These are phyloP conservation scores for Drosophila nasuta DNA, from an alignment of 1,140 invertebrate genomes.

Conservation along the genomic window DNA sequence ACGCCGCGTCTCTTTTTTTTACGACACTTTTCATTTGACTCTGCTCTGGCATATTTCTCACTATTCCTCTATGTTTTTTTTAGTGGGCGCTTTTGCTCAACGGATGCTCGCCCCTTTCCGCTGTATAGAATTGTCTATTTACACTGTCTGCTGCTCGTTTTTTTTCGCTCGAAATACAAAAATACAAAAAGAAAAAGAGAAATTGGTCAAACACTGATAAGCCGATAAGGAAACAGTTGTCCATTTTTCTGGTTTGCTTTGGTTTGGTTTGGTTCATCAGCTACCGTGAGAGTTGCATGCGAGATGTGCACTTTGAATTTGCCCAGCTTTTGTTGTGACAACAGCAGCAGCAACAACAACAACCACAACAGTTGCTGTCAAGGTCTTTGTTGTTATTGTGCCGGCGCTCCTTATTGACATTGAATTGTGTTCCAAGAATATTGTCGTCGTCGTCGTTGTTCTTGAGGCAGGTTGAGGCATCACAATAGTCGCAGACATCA, in stretches of 20 bases:
- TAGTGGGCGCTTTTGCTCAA: constrained; percentile 47
- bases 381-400: constrained; percentile 31
- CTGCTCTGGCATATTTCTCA: constrained; percentile 45
- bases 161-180: constrained; percentile 54
- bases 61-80: constrained; percentile 14
- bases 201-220: constrained; percentile 69
- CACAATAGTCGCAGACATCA: background rate
- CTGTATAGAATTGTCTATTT: constrained; percentile 35
- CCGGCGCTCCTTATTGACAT: constrained; percentile 31
- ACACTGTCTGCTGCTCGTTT: constrained; percentile 31
- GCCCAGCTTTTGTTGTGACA: constrained; percentile 61
- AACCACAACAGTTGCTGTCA: constrained; percentile 19
- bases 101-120: constrained; percentile 55
- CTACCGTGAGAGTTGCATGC: constrained; percentile 69
- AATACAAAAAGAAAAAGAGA: constrained; percentile 26
- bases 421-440: constrained; percentile 35
- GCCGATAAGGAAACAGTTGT: constrained; percentile 56
- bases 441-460: background rate
- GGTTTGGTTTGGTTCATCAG: constrained; percentile 9
- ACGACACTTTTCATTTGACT: constrained; percentile 64
- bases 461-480: constrained; percentile 40
- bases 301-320: constrained; percentile 52
- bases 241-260: background rate
- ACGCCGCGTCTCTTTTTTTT: constrained; percentile 61
- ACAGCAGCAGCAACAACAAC: constrained; percentile 3